phyloP scores from a whole-genome alignment of 2,113 vertebrate genomes.

The Dicentrarchus labrax region DNA sequence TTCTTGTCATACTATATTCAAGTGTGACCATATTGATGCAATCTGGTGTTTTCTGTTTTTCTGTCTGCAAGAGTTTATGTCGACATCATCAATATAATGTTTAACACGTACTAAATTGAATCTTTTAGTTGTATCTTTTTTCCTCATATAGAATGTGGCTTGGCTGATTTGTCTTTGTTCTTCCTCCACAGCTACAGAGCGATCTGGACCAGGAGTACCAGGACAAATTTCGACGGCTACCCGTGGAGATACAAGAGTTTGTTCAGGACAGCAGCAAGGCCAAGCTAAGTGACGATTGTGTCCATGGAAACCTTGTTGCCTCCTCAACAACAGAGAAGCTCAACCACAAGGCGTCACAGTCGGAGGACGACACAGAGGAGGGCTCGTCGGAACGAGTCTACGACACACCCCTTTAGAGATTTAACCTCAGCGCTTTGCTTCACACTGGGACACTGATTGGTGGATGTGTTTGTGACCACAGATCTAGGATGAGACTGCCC shows the following conservation, averaged over 20 bases:
- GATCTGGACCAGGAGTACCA: conserved; percentile 98
- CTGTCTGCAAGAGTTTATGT: neutral
- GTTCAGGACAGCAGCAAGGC: conserved; percentile 96
- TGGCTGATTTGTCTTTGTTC: neutral
- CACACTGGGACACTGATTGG: conserved; percentile 63
- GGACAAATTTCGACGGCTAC: conserved; percentile 97
- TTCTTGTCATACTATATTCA: neutral
- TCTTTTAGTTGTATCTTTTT: neutral
- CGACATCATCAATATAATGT: neutral
- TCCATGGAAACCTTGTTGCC: conserved; percentile 73
- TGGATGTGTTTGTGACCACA: conserved; percentile 58
- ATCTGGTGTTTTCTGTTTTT: neutral
- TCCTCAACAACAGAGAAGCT: conserved; percentile 86
- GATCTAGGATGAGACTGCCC: conserved; percentile 58
- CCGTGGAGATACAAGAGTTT: conserved; percentile 97
- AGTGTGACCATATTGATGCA: neutral
- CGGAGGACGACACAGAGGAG: conserved; percentile 90
- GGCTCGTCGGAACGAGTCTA: conserved; percentile 89
- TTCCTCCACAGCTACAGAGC: conserved; percentile 89
- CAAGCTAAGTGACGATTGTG: conserved; percentile 86
- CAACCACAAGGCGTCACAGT: conserved; percentile 89
- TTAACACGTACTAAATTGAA: neutral
- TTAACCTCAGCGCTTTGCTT: conserved; percentile 22
- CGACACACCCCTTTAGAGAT: conserved; percentile 91
- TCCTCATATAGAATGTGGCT: neutral